These are phyloP conservation scores for Lydus trimaculatus DNA, from an alignment of 2,888 invertebrate genomes.

Conservation along the genomic window DNA sequence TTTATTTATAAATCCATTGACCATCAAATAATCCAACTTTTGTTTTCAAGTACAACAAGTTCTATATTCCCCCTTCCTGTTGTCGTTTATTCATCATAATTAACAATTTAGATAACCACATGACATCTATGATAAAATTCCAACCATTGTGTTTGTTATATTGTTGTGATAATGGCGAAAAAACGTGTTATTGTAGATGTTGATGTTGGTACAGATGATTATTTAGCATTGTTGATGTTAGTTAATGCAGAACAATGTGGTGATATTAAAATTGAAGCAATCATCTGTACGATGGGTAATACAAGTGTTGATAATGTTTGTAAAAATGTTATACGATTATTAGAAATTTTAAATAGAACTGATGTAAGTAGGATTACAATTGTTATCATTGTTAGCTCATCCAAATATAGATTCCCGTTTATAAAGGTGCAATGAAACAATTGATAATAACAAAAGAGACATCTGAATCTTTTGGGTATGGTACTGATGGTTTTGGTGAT, in stretches of 20 bases:
- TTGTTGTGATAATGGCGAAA: not conserved
- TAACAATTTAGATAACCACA: not conserved
- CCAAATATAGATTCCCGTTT: slow-evolving; percentile 71
- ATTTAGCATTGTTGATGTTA: slow-evolving; percentile 67
- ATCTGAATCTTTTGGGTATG: slow-evolving; percentile 65
- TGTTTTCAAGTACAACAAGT: too few relatives aligned
- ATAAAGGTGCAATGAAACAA: slow-evolving; percentile 67
- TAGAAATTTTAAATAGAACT: slow-evolving; percentile 66
- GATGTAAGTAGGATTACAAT: slow-evolving; percentile 66
- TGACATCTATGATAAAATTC: not conserved
- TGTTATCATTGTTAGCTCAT: not conserved
- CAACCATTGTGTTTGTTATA: not conserved
- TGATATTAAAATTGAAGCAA: slow-evolving; percentile 67
- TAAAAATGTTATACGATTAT: slow-evolving; percentile 72
- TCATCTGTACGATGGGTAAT: slow-evolving; percentile 81
- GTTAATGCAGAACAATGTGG: slow-evolving; percentile 63
- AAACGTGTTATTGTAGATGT: slow-evolving; percentile 65
- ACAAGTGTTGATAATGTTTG: slow-evolving; percentile 73
- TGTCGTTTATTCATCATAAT: not conserved
- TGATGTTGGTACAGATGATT: slow-evolving; percentile 72
- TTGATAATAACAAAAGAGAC: slow-evolving; percentile 58
- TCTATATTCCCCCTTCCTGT: not conserved
- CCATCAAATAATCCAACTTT: too few relatives aligned
- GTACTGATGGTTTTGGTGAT: slow-evolving; percentile 77
- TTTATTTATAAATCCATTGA: too few relatives aligned